Percentiles rank a stretch among this genome's conserved stretches.
Conservation (phyloP, 2,113 vertebrate species). For the Takifugu bimaculatus region DNA sequence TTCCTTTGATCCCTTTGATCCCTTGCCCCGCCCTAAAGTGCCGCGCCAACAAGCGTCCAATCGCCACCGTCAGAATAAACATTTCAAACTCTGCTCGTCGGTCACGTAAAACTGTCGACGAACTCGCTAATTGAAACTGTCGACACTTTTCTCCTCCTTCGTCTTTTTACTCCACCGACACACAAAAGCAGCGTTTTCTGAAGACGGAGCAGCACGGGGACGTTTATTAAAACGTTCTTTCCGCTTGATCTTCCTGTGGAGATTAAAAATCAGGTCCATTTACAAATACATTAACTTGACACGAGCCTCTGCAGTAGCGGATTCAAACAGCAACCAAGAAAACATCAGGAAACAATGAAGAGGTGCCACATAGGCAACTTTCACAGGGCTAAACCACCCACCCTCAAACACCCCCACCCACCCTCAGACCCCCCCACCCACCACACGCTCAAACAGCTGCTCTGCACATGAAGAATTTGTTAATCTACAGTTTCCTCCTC, state of each 20-base stretch:
- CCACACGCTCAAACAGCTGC: conserved; percentile 57
- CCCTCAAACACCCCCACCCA: neutral
- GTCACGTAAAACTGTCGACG: too few species aligned
- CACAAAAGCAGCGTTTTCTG: too few species aligned
- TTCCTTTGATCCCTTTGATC: too few species aligned
- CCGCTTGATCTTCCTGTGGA: too few species aligned
- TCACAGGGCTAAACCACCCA: conserved; percentile 41
- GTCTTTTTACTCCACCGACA: too few species aligned
- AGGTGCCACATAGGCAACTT: conserved; percentile 64
- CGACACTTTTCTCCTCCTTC: too few species aligned
- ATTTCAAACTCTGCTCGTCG: too few species aligned
- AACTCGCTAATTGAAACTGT: too few species aligned
- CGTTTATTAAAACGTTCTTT: neutral
- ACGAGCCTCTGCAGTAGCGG: neutral
- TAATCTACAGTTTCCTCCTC: conserved; percentile 63
- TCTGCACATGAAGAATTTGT: conserved; percentile 64
- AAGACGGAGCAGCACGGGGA: neutral
- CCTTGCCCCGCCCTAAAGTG: too few species aligned
- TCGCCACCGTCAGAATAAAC: too few species aligned
- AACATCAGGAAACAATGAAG: conserved; percentile 30
- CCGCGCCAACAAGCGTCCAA: too few species aligned
- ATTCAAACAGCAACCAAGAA: neutral
- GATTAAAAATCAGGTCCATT: too few species aligned
- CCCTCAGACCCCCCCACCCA: neutral
- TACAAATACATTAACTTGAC: neutral